These are phyloP conservation scores for Manis crassicaudata DNA, from an alignment of 2,797 vertebrate genomes.

Conservation along the genomic window DNA sequence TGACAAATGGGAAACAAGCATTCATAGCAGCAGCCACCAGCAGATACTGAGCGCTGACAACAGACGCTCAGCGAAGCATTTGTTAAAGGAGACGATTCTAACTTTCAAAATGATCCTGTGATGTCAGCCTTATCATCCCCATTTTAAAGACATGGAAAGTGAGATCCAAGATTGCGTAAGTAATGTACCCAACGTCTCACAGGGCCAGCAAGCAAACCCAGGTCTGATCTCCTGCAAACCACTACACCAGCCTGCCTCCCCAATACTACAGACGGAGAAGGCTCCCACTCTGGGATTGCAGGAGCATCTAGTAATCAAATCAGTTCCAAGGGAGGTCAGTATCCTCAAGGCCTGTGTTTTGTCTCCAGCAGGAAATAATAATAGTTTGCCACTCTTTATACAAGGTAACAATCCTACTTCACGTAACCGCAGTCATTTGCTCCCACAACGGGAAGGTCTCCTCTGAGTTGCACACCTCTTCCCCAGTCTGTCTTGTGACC, in stretches of 20 bases:
- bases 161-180: background rate
- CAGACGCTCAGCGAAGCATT: background rate
- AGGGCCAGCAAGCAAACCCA: background rate
- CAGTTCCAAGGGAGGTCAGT: background rate
- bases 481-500: background rate
- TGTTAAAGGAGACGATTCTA: background rate
- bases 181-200: background rate
- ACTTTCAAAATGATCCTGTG: background rate
- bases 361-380: background rate
- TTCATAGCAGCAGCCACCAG: background rate
- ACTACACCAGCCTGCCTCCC: background rate
- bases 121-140: background rate
- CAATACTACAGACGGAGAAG: background rate
- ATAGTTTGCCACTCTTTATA: background rate
- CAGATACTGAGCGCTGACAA: rapidly evolving
- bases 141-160: background rate
- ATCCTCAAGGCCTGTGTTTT: background rate
- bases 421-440: background rate
- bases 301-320: background rate
- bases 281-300: background rate
- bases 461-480: background rate
- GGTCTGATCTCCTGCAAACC: background rate
- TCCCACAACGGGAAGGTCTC: background rate
- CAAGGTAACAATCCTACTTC: background rate
- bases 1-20: background rate